phyloP scores from a whole-genome alignment of 2,797 vertebrate species.

The Tenualosa thibaudeaui region DNA sequence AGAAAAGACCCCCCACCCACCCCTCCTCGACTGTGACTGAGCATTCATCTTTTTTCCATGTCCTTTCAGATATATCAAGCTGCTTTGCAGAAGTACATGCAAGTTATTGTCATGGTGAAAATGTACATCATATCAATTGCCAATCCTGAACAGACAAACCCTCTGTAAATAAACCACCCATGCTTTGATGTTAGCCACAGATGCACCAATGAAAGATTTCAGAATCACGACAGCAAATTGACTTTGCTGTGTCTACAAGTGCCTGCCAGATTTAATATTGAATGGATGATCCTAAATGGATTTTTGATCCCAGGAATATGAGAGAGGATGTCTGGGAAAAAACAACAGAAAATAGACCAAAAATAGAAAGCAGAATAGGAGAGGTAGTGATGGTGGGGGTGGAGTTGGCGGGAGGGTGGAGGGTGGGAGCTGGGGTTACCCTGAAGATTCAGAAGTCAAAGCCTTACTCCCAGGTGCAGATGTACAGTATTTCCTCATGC shows the following conservation, averaged over 20 bases:
- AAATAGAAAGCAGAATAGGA: constrained; percentile 4
- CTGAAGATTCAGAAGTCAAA: constrained; percentile 79
- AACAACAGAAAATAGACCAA: constrained; percentile 31
- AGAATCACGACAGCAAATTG: constrained; percentile 80
- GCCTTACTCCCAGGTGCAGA: constrained; percentile 63
- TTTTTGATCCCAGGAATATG: constrained; percentile 84
- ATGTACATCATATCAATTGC: neutral
- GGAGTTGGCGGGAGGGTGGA: no score
- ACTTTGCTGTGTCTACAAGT: constrained; percentile 82
- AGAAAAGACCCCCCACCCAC: neutral
- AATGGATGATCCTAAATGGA: constrained; percentile 79
- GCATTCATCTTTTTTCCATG: neutral
- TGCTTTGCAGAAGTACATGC: neutral
- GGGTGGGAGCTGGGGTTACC: constrained; percentile 57
- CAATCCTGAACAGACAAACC: constrained; percentile 38
- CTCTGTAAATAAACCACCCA: constrained; percentile 56
- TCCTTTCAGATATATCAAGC: neutral
- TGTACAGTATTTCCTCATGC: constrained; percentile 65
- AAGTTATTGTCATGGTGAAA: neutral
- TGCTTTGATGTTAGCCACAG: constrained; percentile 71
- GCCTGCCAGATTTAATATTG: constrained; percentile 85
- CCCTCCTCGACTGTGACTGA: no score
- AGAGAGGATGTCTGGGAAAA: constrained; percentile 76
- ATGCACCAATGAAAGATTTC: constrained; percentile 78
- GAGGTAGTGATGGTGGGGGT: constrained; percentile 17